These are phyloP conservation scores for Parapristionchus giblindavisi DNA, from an alignment of 2,888 invertebrate species.

Conservation along the genomic window DNA sequence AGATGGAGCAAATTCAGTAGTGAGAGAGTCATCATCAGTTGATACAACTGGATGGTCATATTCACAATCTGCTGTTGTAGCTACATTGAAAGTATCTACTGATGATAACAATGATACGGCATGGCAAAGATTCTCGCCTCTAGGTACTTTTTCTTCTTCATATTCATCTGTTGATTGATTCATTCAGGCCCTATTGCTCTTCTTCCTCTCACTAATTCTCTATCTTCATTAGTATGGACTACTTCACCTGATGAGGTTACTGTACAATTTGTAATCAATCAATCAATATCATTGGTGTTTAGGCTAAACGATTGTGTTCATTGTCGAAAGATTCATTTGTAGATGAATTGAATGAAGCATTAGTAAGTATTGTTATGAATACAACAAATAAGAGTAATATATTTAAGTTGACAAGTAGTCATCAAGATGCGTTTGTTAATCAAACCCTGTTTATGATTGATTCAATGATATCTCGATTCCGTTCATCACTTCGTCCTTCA, in stretches of 20 bases:
- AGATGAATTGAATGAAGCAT: conserved; percentile 85
- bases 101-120: conserved; percentile 84
- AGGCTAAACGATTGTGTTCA: conserved; percentile 79
- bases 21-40: conserved; percentile 83
- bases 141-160: background rate
- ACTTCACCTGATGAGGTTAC: conserved; percentile 78
- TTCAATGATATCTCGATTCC: conserved; percentile 3
- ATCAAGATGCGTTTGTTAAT: conserved; percentile 63
- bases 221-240: conserved; percentile 94
- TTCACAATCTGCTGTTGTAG: conserved; percentile 89
- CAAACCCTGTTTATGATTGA: conserved; percentile 56
- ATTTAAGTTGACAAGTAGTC: conserved; percentile 68
- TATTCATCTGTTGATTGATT: background rate
- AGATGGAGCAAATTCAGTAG: conserved; percentile 89
- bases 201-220: conserved; percentile 82
- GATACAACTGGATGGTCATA: conserved; percentile 86
- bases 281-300: background rate
- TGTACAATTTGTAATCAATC: background rate
- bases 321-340: conserved; percentile 84
- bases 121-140: conserved; percentile 86
- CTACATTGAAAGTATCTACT: conserved; percentile 82
- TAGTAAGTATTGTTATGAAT: conserved; percentile 75
- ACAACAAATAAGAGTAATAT: background rate
- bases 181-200: conserved; percentile 91
- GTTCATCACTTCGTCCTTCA: background rate